Evolutionary conservation across 2,888 invertebrate genomes (phyloP).

Genomic region (Tetranychus truncatus): DNA sequence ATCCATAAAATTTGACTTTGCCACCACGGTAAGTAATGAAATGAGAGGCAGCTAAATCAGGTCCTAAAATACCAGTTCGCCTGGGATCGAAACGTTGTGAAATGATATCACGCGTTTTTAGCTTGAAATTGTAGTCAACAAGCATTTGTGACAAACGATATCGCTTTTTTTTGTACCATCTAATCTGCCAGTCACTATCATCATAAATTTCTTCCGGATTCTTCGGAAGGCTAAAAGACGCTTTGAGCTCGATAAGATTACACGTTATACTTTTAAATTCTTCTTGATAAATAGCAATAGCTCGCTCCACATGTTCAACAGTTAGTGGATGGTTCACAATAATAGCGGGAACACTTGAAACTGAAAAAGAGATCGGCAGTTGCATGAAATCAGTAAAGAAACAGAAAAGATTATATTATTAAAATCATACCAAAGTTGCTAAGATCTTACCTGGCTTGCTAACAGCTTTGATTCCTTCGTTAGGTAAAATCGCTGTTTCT

Average conservation of each 20-base stretch:
- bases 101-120: background rate
- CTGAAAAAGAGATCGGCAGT: background rate
- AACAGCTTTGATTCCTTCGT: no score
- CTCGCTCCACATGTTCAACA: background rate
- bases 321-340: background rate
- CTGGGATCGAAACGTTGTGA: background rate
- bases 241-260: background rate
- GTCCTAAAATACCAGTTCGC: constrained; percentile 17
- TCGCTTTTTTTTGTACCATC: background rate
- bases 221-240: background rate
- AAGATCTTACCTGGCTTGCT: no score
- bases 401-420: no score
- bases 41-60: constrained; percentile 67
- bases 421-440: no score
- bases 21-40: constrained; percentile 60
- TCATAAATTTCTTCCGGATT: background rate
- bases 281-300: background rate
- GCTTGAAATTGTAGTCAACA: background rate
- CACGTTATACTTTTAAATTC: background rate
- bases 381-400: no score
- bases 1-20: constrained; percentile 44
- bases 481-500: no score
- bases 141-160: background rate
- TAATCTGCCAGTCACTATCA: background rate
- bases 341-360: background rate